A percentile compares a stretch with the other conserved stretches of the same genome.
These are phyloP conservation scores for Chiridota heheva DNA, from an alignment of 35 echinoderm and acorn worm species.

Conservation along the genomic window DNA sequence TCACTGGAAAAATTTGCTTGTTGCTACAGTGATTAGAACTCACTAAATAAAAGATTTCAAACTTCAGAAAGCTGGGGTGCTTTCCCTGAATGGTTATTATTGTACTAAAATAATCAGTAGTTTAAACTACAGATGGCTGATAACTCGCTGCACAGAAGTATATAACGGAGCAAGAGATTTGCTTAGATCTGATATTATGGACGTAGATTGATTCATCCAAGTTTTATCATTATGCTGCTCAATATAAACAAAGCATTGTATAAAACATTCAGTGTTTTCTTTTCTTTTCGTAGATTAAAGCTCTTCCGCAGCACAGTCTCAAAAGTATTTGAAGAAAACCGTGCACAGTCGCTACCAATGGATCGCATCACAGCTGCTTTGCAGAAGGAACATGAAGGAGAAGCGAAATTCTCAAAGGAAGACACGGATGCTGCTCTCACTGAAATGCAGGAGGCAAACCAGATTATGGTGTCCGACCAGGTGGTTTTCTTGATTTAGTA, in stretches of 20 bases:
- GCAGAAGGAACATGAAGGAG: conserved; percentile 50
- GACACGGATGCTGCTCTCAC: conserved; percentile 70
- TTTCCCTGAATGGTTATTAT: too few relatives aligned
- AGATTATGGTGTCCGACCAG: conserved; percentile 89
- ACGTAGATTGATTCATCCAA: neutral
- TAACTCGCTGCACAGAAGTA: too few relatives aligned
- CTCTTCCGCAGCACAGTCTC: conserved; percentile 61
- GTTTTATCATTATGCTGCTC: too few relatives aligned
- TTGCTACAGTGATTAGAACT: too few relatives aligned
- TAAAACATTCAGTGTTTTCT: too few relatives aligned
- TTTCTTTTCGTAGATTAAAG: conserved; percentile 67
- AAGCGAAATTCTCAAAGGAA: conserved; percentile 53
- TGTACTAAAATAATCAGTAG: too few relatives aligned
- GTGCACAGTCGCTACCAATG: conserved; percentile 70
- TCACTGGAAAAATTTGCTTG: too few relatives aligned
- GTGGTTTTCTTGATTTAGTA: conserved; percentile 88
- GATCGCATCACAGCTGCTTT: conserved; percentile 53
- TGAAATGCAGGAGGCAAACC: conserved; percentile 98
- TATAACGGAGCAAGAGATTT: too few relatives aligned
- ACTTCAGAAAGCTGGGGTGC: too few relatives aligned
- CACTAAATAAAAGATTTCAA: too few relatives aligned
- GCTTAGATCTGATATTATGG: neutral
- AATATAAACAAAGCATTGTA: too few relatives aligned
- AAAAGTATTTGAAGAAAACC: conserved; percentile 67
- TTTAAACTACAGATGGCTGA: too few relatives aligned